Evolutionary conservation across 2,888 invertebrate genomes (phyloP).

Genomic region (Netelia virgata): DNA sequence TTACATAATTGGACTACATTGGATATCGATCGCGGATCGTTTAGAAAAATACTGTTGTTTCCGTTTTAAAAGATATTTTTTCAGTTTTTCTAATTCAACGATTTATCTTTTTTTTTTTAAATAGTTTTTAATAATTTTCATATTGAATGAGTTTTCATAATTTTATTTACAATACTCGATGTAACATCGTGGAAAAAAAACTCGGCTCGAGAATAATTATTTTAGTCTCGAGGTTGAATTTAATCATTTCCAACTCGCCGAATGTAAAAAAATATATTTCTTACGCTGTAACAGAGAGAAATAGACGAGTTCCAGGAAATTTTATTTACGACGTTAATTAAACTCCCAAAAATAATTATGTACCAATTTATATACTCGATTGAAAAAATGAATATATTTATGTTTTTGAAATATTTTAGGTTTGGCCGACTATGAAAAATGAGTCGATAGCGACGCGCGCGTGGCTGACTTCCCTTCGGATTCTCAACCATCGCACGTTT

Average conservation of each 20-base stretch:
- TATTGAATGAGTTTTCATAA: background rate
- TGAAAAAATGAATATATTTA: background rate
- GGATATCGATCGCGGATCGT: no score
- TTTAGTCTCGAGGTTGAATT: no score
- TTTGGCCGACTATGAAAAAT: background rate
- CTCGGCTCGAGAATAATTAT: background rate
- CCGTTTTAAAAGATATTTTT: no score
- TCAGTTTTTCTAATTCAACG: background rate
- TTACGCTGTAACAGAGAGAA: no score
- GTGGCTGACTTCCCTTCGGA: conserved; percentile 10
- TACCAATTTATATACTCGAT: background rate
- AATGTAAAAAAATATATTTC: no score
- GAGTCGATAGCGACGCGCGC: background rate
- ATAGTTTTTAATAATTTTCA: background rate
- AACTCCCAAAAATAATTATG: background rate
- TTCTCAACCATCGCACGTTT: conserved; percentile 4
- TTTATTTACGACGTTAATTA: no score
- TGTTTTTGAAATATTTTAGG: conserved; percentile 4
- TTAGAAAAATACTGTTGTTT: no score
- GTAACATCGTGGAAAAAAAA: background rate
- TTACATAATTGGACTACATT: no score
- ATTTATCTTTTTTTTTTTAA: background rate
- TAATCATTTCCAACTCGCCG: no score
- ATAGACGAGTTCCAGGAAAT: no score
- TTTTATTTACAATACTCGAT: conserved; percentile 2